Evolutionary conservation across 2,113 vertebrate genomes (phyloP).

Genomic region (Pelecanoides urinatrix): DNA sequence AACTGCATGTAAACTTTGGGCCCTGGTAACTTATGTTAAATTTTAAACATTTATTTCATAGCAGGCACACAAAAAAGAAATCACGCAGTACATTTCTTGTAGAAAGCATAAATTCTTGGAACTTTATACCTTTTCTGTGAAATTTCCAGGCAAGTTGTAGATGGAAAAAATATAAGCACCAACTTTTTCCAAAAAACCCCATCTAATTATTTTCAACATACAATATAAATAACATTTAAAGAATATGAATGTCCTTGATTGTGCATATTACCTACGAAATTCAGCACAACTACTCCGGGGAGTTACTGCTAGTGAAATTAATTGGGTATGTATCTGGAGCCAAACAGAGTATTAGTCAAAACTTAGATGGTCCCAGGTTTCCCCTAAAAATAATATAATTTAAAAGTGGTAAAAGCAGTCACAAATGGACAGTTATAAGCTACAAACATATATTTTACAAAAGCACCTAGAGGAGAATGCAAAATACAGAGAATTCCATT

Average conservation of each 20-base stretch:
- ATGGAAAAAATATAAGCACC: not conserved
- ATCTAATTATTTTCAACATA: not conserved
- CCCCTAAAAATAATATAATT: not conserved
- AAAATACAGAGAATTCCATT: not conserved
- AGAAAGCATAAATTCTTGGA: not conserved
- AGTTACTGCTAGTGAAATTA: not conserved
- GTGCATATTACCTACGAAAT: not conserved
- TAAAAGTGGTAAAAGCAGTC: not conserved
- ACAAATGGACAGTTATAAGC: not conserved
- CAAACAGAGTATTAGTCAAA: not conserved
- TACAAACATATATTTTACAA: not conserved
- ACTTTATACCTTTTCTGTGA: not conserved
- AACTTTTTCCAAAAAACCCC: not conserved
- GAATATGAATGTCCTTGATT: not conserved
- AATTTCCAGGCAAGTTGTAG: not conserved
- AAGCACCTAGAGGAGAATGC: not conserved
- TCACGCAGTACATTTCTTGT: not conserved
- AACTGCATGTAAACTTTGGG: not conserved
- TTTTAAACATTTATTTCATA: not conserved
- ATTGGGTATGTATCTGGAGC: not conserved
- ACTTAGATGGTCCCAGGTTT: not conserved
- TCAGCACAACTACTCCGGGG: not conserved
- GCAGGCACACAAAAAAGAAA: not conserved
- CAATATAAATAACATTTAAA: not conserved
- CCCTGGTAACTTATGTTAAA: not conserved